Evolutionary conservation across 2,888 invertebrate species (phyloP), one percentile per base, ranked within the genome.

Genomic region (Aphodius granarius): DNA sequence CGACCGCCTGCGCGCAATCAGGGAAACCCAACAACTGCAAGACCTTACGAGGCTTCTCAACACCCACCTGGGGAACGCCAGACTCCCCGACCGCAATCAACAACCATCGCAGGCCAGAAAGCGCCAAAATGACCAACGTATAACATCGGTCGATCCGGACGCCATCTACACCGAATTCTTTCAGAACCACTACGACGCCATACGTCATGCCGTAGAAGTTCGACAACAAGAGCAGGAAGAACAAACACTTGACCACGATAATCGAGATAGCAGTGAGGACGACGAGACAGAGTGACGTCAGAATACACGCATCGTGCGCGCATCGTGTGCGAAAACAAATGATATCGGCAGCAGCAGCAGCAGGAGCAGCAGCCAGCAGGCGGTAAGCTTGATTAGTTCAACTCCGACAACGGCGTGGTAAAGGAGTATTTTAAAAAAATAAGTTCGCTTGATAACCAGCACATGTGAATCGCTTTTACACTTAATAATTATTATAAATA

Each of bases 31-130:
- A 81, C 88, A 90, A 89, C 89, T 90, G 85, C 87, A 87, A 62
- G 89, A 91, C 88, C 90, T 91, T 88, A 89, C 90, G 88, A 89
- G 90, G 90, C 90, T 91, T 90, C 91, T 91, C 85, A 88, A 82
- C 87, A 88, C 87, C 88, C 43, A 43, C 43, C 20, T 89, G 88
- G 78, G 85, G 87, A 5, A 43, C 17, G 19, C 63, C 91, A 91
- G n/a, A 63, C 63, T 17, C 43, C 72, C 82, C 91, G 91, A 85
- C 87, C 43, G 3, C n/a, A n/a, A n/a, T n/a, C n/a, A n/a, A 91
- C 78, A 92, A 92, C 85, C 23, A 66, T 19, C 63, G 15, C n/a
- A 15, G 73, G 63, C 64, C 19, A 6, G 9, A 6, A 43, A 43
- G 9, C 22, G 68, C 22, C 66, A 15, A 62, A 66, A 16, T 15